phyloP scores from a whole-genome alignment of 2,113 vertebrate species.

The Sciurus niger region DNA sequence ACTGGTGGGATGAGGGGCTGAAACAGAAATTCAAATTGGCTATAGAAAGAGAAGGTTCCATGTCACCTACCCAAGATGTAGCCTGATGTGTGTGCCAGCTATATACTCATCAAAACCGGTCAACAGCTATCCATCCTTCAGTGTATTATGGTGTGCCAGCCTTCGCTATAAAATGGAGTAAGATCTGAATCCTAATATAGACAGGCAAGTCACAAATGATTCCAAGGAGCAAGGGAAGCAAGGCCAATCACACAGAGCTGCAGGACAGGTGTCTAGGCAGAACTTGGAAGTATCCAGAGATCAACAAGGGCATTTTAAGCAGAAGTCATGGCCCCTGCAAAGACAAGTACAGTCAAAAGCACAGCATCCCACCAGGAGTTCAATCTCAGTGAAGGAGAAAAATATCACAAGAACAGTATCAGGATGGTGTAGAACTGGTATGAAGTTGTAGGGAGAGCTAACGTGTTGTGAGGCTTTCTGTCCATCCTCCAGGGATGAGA shows the following conservation, averaged over 20 bases:
- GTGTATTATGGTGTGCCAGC: rapidly evolving
- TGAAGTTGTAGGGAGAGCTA: rapidly evolving
- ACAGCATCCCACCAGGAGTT: rapidly evolving
- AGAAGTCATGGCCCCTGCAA: rapidly evolving
- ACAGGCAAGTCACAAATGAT: rapidly evolving
- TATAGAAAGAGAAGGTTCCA: background rate
- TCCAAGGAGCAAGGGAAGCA: rapidly evolving
- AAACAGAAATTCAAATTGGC: background rate
- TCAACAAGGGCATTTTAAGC: too few relatives aligned
- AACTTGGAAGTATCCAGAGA: background rate
- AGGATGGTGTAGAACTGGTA: rapidly evolving
- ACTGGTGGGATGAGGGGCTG: background rate
- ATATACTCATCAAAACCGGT: rapidly evolving
- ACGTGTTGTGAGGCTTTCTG: rapidly evolving
- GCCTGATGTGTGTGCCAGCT: background rate
- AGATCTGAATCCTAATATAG: too few relatives aligned
- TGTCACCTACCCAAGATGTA: rapidly evolving
- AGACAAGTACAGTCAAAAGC: too few relatives aligned
- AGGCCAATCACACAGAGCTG: background rate
- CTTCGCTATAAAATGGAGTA: background rate
- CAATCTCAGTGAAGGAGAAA: background rate
- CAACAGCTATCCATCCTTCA: background rate
- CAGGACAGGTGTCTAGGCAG: rapidly evolving
- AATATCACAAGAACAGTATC: rapidly evolving
- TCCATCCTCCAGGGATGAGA: background rate